A percentile compares a stretch with the other conserved stretches of the same genome.
Conservation (phyloP, 2,888 invertebrate species). For the Melanostoma mellinum region DNA sequence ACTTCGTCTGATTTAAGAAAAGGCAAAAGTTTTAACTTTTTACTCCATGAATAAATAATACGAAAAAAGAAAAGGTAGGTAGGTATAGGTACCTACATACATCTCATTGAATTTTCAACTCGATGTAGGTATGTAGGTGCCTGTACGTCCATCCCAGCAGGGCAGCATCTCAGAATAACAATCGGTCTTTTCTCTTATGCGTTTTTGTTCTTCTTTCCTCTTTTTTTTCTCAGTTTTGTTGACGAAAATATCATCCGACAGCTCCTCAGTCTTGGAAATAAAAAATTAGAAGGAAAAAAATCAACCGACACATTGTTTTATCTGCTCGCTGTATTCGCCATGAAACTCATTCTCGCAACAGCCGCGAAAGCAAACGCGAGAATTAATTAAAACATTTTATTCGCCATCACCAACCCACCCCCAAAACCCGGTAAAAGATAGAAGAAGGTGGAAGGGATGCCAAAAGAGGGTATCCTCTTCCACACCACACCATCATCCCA, state of each 20-base stretch:
- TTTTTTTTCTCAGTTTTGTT: conserved; percentile 26
- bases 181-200: conserved; percentile 24
- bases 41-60: too few relatives aligned
- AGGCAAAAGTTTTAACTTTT: conserved; percentile 2
- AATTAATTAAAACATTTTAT: conserved; percentile 72
- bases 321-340: conserved; percentile 44
- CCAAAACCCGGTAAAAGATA: neutral
- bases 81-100: too few relatives aligned
- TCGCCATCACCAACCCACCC: conserved; percentile 11
- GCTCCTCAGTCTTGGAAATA: conserved; percentile 17
- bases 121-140: neutral
- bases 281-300: neutral
- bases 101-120: too few relatives aligned
- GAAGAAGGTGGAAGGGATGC: conserved; percentile 34
- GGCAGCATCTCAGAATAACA: conserved; percentile 40
- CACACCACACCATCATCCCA: conserved; percentile 37
- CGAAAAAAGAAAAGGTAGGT: too few relatives aligned
- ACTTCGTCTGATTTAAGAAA: neutral
- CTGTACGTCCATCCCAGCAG: conserved; percentile 20
- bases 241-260: conserved; percentile 57
- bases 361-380: conserved; percentile 56
- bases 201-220: conserved; percentile 13
- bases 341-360: conserved; percentile 7
- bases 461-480: conserved; percentile 43
- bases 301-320: conserved; percentile 50